Evolutionary conservation across 2,113 vertebrate genomes (phyloP), one percentile per base, ranked within the genome.

Genomic region (Columba livia): DNA sequence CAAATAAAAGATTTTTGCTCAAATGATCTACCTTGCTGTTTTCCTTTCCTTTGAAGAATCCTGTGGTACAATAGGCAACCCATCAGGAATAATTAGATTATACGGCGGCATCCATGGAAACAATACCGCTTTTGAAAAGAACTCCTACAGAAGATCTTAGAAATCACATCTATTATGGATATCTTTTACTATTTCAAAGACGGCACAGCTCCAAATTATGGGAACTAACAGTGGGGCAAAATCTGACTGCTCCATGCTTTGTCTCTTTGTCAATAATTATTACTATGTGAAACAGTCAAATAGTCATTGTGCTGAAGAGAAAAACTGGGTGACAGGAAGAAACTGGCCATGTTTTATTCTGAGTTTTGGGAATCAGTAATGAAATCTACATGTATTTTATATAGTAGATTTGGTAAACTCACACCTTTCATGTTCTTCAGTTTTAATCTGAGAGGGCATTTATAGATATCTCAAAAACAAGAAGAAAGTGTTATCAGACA

Each of bases 41-140:
- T 95, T 96, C 60, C 80, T 89, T 94, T 88, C 94, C 96, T 97
- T 97, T 97, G 96, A 97, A 96, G 91, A 95, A 86, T 84, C 79
- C 58, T 61, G 29, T 71, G 66, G 58, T 91, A 94, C 95, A 97
- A 97, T 95, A 88, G 95, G 56, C 85, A 96, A 90, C 95, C 93
- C 96, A 92, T 97, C 97, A 97, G 95, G 95, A 96, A 94, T 97
- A 97, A 97, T 97, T 97, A 97, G 97, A 97, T 97, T 97, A 96
- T 97, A 97, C 85, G 79, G 94, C 73, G 8, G 91, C 94, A 94
- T 95, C 94, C 95, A 94, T 95, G 97, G 96, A 97, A 97, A 97
- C 96, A 96, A 97, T 95, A 78, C 71, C 93, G 90, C 93, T 97
- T 94, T 97, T 96, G 97, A 94, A 93, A 96, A 92, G 93, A 75